These are phyloP conservation scores for Lasiurus borealis DNA, from an alignment of 2,113 vertebrate species.

Conservation along the genomic window DNA sequence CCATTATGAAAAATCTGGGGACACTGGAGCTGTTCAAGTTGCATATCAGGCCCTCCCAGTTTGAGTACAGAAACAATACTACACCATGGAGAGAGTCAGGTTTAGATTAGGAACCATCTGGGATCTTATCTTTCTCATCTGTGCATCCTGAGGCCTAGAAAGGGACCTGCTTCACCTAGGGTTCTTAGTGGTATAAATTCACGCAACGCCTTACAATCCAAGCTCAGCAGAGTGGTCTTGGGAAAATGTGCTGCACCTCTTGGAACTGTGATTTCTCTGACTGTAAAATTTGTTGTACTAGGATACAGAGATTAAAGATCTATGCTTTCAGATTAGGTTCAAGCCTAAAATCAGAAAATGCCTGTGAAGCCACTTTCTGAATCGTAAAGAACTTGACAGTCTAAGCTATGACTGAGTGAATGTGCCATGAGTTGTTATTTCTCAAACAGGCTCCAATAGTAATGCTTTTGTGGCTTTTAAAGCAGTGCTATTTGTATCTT, in stretches of 20 bases:
- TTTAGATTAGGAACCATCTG: not conserved
- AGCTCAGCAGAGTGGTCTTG: not conserved
- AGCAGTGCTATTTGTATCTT: not conserved
- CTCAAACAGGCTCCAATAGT: not conserved
- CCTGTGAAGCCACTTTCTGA: not conserved
- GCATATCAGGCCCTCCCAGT: not conserved
- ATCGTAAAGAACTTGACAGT: not conserved
- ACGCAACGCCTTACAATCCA: not conserved
- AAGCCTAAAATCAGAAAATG: not conserved
- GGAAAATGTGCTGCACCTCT: not conserved
- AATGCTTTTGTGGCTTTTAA: slow-evolving; percentile 2
- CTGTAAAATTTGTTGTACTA: not conserved
- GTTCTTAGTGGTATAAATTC: not conserved
- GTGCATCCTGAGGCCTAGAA: not conserved
- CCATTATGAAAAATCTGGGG: not conserved
- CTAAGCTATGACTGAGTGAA: not conserved
- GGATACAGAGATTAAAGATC: not conserved
- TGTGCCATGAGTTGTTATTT: not conserved
- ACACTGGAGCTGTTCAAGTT: not conserved
- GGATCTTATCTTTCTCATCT: not conserved
- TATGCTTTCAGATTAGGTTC: not conserved
- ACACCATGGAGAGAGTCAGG: not conserved
- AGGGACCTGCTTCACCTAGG: not conserved
- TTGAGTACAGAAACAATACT: not conserved
- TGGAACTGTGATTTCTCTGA: not conserved